Evolutionary conservation across 2,888 invertebrate species (phyloP), one percentile per base, ranked within the genome.

Genomic region (Notodonta ziczac): DNA sequence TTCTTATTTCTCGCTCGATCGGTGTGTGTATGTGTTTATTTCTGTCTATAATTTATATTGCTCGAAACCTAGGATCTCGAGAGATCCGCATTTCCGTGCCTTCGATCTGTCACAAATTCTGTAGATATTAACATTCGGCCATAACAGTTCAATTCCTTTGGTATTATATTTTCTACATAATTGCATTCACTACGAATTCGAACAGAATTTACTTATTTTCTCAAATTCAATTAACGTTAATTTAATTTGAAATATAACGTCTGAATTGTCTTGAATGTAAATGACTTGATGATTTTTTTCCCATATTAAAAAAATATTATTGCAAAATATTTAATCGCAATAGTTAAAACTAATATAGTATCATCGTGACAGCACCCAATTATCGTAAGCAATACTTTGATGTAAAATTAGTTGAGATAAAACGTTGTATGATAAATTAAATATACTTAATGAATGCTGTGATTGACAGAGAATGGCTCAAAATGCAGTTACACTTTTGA

Each of bases 321-420:
- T 35, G 7, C 35, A 4, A 12, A 50, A 52, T 52, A 50, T 52
- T 32, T 52, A 52, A 57, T 57, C 53, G 16, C 63, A 53, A 67
- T 72, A 72, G 63, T 48, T 51, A 39, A 60, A 66, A 65, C 62
- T 70, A 62, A 62, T 67, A 72, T 73, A 72, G 67, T 53, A 64
- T 62, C 69, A 76, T 78, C 74, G 72, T 77, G 73, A 77, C 76
- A 77, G 83, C 83, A 84, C 81, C 72, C 77, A 82, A 83, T 77
- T 80, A 80, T 71, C 64, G 13, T 78, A 79, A 82, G 80, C 81
- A 82, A 77, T 77, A 79, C 56, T 46, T 70, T 68, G 64, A 67
- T 66, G 62, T 63, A 57, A 70, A 62, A 61, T 62, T 71, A 74
- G 73, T 63, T 13, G 9, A 57, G 40, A 67, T 65, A 69, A 74